Evolutionary conservation across 2,888 invertebrate species (phyloP).

Genomic region (Drosophila gaucha): DNA sequence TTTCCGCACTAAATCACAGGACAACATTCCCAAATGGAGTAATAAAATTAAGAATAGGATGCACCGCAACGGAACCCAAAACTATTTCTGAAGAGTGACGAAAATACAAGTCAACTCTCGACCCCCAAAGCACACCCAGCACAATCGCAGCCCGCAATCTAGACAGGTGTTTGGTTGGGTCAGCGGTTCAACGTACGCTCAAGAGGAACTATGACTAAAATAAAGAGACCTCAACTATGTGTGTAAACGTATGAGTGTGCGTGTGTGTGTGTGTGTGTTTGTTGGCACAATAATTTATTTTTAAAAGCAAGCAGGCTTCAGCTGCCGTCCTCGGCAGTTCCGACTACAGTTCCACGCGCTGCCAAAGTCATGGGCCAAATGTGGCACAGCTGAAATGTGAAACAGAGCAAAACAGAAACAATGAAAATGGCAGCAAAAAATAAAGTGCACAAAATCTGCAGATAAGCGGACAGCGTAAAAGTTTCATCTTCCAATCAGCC

Average conservation of each 20-base stretch:
- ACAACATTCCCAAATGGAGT: constrained; percentile 6
- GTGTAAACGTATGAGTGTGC: neutral
- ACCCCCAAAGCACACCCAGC: constrained; percentile 2
- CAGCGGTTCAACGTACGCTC: constrained; percentile 45
- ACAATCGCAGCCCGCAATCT: constrained; percentile 17
- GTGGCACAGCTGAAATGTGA: constrained; percentile 55
- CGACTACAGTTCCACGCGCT: constrained; percentile 31
- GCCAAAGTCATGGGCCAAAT: constrained; percentile 57
- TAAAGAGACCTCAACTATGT: constrained; percentile 21
- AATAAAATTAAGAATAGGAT: constrained; percentile 42
- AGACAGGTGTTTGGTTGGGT: constrained; percentile 61
- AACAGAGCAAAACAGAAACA: constrained; percentile 50
- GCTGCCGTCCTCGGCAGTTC: constrained; percentile 6
- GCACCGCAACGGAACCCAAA: constrained; percentile 15
- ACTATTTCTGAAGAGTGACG: constrained; percentile 25
- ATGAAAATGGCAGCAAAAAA: constrained; percentile 20
- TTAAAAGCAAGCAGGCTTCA: constrained; percentile 33
- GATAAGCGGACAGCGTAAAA: constrained; percentile 5
- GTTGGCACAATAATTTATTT: constrained; percentile 47
- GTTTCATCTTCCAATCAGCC: constrained; percentile 57
- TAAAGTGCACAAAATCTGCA: constrained; percentile 14
- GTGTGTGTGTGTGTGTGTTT: constrained; percentile 18
- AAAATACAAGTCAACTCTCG: constrained; percentile 24
- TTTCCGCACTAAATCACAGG: constrained; percentile 47
- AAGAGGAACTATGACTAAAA: constrained; percentile 34